phyloP scores from a whole-genome alignment of 2,888 invertebrate species.

The Drosophila phalerata region DNA sequence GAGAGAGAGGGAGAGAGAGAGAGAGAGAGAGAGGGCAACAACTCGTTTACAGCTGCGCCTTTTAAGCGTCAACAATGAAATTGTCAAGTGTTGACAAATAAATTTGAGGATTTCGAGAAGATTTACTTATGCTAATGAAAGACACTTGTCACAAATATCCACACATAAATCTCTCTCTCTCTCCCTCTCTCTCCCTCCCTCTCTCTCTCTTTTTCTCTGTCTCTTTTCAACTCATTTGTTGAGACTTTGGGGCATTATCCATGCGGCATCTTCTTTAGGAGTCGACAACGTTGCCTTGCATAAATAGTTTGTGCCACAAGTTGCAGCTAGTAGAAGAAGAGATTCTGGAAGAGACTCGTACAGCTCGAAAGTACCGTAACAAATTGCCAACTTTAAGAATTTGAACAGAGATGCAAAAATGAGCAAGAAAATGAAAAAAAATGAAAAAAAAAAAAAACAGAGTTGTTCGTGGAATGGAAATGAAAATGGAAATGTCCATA shows the following conservation, averaged over 20 bases:
- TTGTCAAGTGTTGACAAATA: constrained; percentile 85
- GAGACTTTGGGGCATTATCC: constrained; percentile 23
- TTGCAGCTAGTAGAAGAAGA: constrained; percentile 11
- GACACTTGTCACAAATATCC: constrained; percentile 78
- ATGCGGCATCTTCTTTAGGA: constrained; percentile 69
- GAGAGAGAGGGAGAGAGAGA: not conserved
- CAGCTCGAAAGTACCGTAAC: constrained; percentile 67
- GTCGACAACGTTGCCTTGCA: constrained; percentile 66
- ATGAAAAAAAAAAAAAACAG: not conserved
- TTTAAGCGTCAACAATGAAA: constrained; percentile 77
- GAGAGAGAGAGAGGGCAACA: not conserved
- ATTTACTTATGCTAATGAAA: constrained; percentile 82
- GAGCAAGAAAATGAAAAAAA: constrained; percentile 46
- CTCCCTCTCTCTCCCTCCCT: not conserved
- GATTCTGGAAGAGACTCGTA: constrained; percentile 9
- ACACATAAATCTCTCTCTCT: constrained; percentile 42
- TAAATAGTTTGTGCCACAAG: constrained; percentile 57
- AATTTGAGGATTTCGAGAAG: constrained; percentile 81
- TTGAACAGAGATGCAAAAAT: constrained; percentile 66
- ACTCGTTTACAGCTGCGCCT: constrained; percentile 67
- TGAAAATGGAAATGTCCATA: constrained; percentile 3
- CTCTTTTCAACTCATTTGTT: not conserved
- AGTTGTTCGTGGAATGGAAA: constrained; percentile 61
- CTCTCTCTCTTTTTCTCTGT: constrained; percentile 1
- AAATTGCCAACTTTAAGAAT: constrained; percentile 71